Base-by-base conservation (phyloP, 2,797 vertebrate genomes). In the Lepidocolaptes lacrymiger region DNA sequence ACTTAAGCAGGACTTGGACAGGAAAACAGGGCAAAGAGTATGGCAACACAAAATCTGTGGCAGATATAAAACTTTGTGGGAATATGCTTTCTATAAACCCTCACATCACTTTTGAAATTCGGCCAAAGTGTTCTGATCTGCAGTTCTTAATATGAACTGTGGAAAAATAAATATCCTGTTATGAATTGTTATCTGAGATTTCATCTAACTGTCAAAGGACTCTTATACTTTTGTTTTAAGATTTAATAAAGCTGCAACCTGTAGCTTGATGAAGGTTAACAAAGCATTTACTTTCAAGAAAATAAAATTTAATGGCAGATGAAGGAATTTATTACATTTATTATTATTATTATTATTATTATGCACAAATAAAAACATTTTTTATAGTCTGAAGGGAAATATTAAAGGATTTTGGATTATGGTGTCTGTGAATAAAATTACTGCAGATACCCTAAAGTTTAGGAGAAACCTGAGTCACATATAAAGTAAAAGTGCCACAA, bases 221-320 rank as follows among this genome's bases (percentile, higher is more conserved):
- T 21, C 24, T 36, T 62, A 27, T 12, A 52, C 9, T 69, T 36
- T 26, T 83, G 55, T 26, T 58, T 86, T 59, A 66, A 89, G 61
- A 52, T 91, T 78, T 89, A 89, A 89, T 86, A 92, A 84, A 89
- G 36, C n/a, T 81, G 22, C 54, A 89, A 89, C 61, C 36, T 74
- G 27, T 44, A 66, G 61, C 49, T 84, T 5, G 22, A 62, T 78
- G 74, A 78, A 71, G 30, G 72, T 54, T 89, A 82, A 72, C 24
- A 64, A 85, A 91, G 34, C n/a, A 66, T 78, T 93, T 75, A 36
- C 71, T 80, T 96, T 92, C 37, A 80, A 91, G 52, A 85, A 87
- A 91, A 90, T 79, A 87, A 88, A 85, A 81, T 74, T 68, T 14
- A 48, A 1, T 82, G 71, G n/a, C 22, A 82, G 73, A 64, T 83